These are phyloP conservation scores for Tortrix viridana DNA, from an alignment of 2,888 invertebrate genomes.

Conservation along the genomic window DNA sequence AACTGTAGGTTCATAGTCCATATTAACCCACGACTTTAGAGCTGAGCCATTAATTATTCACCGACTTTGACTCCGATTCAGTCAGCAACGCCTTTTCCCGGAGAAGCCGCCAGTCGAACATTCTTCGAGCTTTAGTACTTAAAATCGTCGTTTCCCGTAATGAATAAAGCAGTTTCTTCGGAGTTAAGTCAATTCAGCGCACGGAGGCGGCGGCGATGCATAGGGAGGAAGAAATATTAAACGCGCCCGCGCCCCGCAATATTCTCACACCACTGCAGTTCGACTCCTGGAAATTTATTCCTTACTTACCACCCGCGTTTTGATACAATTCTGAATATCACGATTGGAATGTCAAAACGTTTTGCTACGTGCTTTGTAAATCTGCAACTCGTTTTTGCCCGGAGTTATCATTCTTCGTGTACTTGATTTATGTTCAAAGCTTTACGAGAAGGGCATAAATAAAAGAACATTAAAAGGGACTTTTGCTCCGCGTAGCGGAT, in stretches of 20 bases:
- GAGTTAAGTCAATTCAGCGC: constrained; percentile 38
- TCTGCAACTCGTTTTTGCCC: constrained; percentile 28
- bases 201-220: constrained; percentile 37
- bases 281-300: constrained; percentile 45
- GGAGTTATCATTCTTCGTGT: constrained; percentile 3
- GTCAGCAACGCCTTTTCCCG: constrained; percentile 12
- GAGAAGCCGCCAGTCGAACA: constrained; percentile 35
- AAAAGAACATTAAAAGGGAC: constrained; percentile 15
- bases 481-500: constrained; percentile 17
- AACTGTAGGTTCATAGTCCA: not conserved
- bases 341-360: constrained; percentile 40
- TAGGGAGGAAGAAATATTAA: constrained; percentile 43
- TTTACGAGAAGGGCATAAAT: constrained; percentile 24
- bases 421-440: constrained; percentile 35
- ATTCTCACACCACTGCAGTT: constrained; percentile 40
- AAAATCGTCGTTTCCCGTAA: constrained; percentile 33
- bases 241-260: constrained; percentile 42
- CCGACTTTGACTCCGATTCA: constrained; percentile 32
- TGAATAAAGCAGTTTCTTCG: constrained; percentile 37
- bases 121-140: constrained; percentile 31
- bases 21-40: constrained; percentile 6
- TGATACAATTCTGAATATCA: constrained; percentile 47
- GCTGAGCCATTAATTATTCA: constrained; percentile 31
- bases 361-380: constrained; percentile 33
- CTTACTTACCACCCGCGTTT: constrained; percentile 42